Conservation (phyloP, 2,888 invertebrate species). For the Sphaerophoria rueppellii region DNA sequence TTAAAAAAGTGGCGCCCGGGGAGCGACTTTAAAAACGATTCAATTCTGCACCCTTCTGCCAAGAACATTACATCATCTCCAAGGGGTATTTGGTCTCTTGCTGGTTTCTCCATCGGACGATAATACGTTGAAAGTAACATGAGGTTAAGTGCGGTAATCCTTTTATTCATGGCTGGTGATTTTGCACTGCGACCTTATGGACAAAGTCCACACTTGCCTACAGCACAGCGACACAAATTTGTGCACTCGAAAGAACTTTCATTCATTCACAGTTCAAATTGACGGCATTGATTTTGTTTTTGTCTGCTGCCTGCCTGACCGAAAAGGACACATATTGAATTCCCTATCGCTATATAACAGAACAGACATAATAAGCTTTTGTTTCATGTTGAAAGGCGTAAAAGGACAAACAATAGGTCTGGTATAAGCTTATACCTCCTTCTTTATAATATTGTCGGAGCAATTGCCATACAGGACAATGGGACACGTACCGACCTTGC, state of each 20-base stretch:
- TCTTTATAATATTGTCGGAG: conserved; percentile 22
- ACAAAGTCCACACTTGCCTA: background rate
- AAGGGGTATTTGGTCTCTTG: background rate
- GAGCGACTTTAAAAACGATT: conserved; percentile 30
- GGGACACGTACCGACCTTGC: conserved; percentile 9
- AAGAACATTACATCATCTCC: background rate
- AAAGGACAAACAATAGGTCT: conserved; percentile 4
- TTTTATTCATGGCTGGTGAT: conserved; percentile 45
- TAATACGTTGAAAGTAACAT: conserved; percentile 37
- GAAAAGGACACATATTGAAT: conserved; percentile 43
- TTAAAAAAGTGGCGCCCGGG: conserved; percentile 24
- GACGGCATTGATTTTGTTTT: conserved; percentile 52
- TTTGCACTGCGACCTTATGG: conserved; percentile 30
- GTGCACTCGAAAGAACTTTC: background rate
- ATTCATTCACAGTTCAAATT: conserved; percentile 9
- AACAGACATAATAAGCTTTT: conserved; percentile 25
- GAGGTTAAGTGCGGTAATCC: conserved; percentile 63
- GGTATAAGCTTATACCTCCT: background rate
- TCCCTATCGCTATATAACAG: background rate
- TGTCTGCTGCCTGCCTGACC: conserved; percentile 24
- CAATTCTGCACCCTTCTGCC: conserved; percentile 33
- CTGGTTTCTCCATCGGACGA: background rate
- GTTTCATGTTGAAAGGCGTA: conserved; percentile 21
- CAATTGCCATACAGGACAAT: conserved; percentile 36
- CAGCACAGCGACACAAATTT: background rate